Percentiles rank a stretch among this genome's conserved stretches.
phyloP scores from a whole-genome alignment of 2,113 vertebrate genomes.

The Spea bombifrons region DNA sequence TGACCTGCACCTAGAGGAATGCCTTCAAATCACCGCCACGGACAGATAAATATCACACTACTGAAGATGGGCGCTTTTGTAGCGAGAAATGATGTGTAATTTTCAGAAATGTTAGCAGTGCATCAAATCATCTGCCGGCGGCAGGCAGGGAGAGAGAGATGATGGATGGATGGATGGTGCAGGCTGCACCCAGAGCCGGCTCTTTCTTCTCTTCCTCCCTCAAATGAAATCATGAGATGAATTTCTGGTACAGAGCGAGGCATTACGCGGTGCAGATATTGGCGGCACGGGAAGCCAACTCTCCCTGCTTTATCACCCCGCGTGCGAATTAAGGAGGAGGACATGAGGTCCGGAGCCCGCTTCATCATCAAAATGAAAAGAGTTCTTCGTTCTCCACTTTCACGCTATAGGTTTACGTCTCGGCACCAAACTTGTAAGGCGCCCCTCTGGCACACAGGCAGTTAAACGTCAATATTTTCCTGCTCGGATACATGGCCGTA shows the following conservation, averaged over 20 bases:
- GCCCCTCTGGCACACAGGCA: no score
- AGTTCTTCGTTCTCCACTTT: neutral
- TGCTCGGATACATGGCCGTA: no score
- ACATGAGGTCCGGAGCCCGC: neutral
- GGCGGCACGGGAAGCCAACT: neutral
- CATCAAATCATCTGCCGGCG: neutral
- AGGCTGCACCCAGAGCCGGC: conserved; percentile 2
- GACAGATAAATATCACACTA: conserved; percentile 16
- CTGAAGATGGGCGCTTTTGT: conserved; percentile 22
- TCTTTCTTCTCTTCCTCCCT: conserved; percentile 12
- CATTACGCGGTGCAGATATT: conserved; percentile 6
- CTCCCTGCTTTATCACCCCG: neutral
- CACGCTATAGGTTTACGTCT: no score
- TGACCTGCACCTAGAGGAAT: conserved; percentile 40
- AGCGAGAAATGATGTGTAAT: conserved; percentile 40
- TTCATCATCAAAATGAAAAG: conserved; percentile 12
- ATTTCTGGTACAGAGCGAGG: neutral
- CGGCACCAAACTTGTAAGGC: no score
- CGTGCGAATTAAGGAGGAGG: neutral
- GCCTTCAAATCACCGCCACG: conserved; percentile 4
- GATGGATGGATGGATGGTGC: neutral
- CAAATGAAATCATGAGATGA: conserved; percentile 31
- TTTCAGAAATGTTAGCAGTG: conserved; percentile 24
- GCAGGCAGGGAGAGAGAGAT: neutral
- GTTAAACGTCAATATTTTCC: no score